Base-by-base conservation (phyloP, 2,888 invertebrate genomes). In the Chironomus tentans region DNA sequence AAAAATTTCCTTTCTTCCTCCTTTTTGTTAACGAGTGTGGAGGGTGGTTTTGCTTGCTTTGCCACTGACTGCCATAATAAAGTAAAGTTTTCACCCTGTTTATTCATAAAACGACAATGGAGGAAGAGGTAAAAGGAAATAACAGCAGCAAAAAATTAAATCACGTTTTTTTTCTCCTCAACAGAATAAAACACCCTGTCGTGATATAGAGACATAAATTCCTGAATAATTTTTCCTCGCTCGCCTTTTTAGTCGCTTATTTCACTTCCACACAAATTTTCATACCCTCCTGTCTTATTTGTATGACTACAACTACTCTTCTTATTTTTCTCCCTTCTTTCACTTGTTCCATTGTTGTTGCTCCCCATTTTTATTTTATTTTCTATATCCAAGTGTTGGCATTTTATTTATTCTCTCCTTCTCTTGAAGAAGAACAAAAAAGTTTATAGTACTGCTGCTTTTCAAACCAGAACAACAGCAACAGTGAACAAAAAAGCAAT, bases 141-240 rank as follows among this genome's bases (percentile, higher is more conserved):
- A 56, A 56, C n/a, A 18, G n/a, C 56, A 56, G 15, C 56, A 24
- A 65, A 65, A 65, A 65, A 65, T 65, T 65, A 65, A 65, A 65
- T 65, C 65, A 65, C 65, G 65, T 65, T 65, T 65, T 21, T 50
- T 18, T 56, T 56, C 18, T 56, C 56, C 18, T 18, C 56, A 38
- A 38, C 38, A 38, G 38, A 56, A 56, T 18, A 56, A 56, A 21
- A 47, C 71, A 21, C 62, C 50, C 73, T 70, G 70, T 47, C 73
- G 73, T 73, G 73, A 73, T 73, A 73, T 73, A 46, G 50, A 73
- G 73, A 73, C 73, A 73, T 73, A 73, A 73, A 73, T 73, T 61
- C 65, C 73, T 62, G 61, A 38, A 73, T 65, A 73, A 73, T 73
- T 73, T 56, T 47, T 73, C 68, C 22, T 68, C 68, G 15, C 68